Conservation (phyloP, 2,113 vertebrate genomes). For the Hypomesus transpacificus region DNA sequence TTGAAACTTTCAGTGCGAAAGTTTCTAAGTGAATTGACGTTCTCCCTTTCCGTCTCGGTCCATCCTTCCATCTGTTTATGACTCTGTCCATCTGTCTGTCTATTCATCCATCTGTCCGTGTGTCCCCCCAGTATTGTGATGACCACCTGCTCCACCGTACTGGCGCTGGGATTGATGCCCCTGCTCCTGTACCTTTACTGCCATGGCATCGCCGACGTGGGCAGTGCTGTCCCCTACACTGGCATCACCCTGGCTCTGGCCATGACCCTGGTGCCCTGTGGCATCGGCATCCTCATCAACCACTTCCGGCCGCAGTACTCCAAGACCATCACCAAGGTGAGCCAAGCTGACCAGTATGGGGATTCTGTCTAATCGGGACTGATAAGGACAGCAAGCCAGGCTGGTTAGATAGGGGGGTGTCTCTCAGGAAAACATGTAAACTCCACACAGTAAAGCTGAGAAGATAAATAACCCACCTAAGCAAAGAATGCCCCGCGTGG, state of each 20-base stretch:
- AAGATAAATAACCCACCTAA: too few species aligned
- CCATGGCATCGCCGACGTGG: conserved; percentile 65
- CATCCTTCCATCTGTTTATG: neutral
- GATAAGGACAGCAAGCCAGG: too few species aligned
- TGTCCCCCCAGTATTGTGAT: conserved; percentile 74
- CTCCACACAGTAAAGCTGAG: too few species aligned
- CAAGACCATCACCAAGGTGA: conserved; percentile 67
- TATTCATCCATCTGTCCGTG: neutral
- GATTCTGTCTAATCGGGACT: too few species aligned
- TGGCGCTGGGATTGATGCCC: conserved; percentile 81
- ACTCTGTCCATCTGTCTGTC: neutral
- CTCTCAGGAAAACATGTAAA: too few species aligned
- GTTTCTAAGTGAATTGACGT: too few species aligned
- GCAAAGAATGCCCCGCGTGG: too few species aligned
- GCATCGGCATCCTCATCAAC: conserved; percentile 72
- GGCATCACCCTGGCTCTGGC: conserved; percentile 66
- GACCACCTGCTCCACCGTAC: conserved; percentile 76
- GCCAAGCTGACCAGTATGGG: conserved; percentile 14
- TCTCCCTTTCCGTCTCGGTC: too few species aligned
- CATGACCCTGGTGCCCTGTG: conserved; percentile 72
- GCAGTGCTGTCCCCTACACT: conserved; percentile 70
- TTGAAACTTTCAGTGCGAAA: too few species aligned
- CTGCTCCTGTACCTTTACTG: conserved; percentile 79
- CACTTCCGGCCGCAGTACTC: conserved; percentile 70
- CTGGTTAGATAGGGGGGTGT: too few species aligned